phyloP scores from a whole-genome alignment of 2,888 invertebrate genomes.

The Drosophila subquinaria region DNA sequence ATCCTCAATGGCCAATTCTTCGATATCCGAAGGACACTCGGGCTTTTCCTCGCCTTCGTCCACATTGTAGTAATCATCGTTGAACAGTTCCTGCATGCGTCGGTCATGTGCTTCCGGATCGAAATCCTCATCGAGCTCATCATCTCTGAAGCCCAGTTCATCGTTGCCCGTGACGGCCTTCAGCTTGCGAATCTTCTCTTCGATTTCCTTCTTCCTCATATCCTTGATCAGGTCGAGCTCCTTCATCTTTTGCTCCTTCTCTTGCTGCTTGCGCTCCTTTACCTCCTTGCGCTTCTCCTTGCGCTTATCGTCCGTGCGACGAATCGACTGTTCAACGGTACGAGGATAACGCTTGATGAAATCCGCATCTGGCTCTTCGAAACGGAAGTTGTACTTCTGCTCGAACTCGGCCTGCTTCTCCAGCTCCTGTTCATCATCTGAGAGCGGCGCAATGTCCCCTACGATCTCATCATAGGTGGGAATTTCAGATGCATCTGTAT shows the following conservation, averaged over 20 bases:
- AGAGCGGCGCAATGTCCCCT: constrained; percentile 87
- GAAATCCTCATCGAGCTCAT: constrained; percentile 95
- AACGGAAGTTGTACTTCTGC: constrained; percentile 97
- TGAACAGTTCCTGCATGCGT: constrained; percentile 94
- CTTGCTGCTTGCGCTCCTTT: constrained; percentile 90
- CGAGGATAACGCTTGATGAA: constrained; percentile 97
- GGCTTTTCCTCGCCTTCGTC: constrained; percentile 92
- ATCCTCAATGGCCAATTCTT: constrained; percentile 86
- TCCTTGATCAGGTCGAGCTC: constrained; percentile 95
- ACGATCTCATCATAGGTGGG: constrained; percentile 90
- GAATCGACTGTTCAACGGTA: constrained; percentile 92
- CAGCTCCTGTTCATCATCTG: constrained; percentile 92
- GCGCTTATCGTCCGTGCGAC: constrained; percentile 92
- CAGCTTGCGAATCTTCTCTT: constrained; percentile 94
- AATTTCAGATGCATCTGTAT: constrained; percentile 86
- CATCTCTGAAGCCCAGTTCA: constrained; percentile 87
- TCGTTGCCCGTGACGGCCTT: constrained; percentile 95
- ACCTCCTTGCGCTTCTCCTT: constrained; percentile 91
- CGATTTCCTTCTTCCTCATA: constrained; percentile 94
- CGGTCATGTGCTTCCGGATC: constrained; percentile 95
- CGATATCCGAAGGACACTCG: constrained; percentile 91
- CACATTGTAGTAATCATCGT: constrained; percentile 93
- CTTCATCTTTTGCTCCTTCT: constrained; percentile 92
- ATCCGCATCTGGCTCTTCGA: constrained; percentile 97
- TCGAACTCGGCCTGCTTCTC: constrained; percentile 96